Evolutionary conservation across 2,888 invertebrate genomes (phyloP), one percentile per base, ranked within the genome.

Genomic region (Entomobrya multifasciata): DNA sequence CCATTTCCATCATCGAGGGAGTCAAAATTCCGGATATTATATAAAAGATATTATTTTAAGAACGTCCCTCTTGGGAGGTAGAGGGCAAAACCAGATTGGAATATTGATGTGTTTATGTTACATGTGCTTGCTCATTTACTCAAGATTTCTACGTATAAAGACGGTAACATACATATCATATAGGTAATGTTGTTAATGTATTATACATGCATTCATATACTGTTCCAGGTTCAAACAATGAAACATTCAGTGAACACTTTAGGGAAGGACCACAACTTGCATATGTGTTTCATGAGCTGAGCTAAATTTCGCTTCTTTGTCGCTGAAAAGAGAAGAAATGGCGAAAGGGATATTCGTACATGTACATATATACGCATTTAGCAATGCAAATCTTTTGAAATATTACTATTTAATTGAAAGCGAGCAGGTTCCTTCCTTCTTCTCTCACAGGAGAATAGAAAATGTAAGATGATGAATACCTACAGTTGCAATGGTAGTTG

Each of bases 351-450:
- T n/a, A n/a, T n/a, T n/a, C n/a, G n/a, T n/a, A n/a, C n/a, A n/a
- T n/a, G n/a, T n/a, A n/a, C n/a, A 55, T 41, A 17, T 22, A 41
- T 41, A 44, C 17, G 47, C 60, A 44, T 80, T 80, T 80, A 70
- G 80, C 80, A 80, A 55, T 80, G 80, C 80, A 80, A 80, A 80
- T 80, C 67, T 67, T 57, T 67, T 52, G 41, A 67, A 70, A 80
- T 80, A 80, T 70, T 70, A 70, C 80, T 52, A 80, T 70, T 67
- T 80, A 80, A 67, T 80, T 80, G 78, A 67, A 80, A 80, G 52
- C 22, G 55, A 70, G 70, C 47, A 44, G 27, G 22, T 27, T 60
- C 30, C 49, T 49, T 62, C 44, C 79, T 47, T 62, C n/a, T n/a
- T n/a, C 62, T 30, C 20, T 36, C 1, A 5, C 20, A 15, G 41